These are phyloP conservation scores for Bombus waltoni DNA, from an alignment of 1,140 invertebrate genomes.

Conservation along the genomic window DNA sequence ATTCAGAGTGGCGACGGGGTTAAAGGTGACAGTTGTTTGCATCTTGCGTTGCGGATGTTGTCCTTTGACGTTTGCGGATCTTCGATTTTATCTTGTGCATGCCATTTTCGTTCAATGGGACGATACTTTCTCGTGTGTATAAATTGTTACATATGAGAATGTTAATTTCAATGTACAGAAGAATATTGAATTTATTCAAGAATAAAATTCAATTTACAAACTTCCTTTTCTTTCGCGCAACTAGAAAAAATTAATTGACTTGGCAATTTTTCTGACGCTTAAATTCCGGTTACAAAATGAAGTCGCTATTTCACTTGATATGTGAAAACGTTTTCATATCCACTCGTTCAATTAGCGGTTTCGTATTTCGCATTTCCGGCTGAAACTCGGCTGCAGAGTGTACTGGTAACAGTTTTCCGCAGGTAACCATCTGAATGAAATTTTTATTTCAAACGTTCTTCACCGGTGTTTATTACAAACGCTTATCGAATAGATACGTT, in stretches of 20 bases:
- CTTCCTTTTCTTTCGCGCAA: not conserved
- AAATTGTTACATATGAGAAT: not conserved
- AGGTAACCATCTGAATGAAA: constrained; percentile 20
- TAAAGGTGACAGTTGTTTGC: constrained; percentile 25
- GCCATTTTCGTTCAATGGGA: not conserved
- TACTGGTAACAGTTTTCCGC: not conserved
- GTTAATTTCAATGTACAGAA: too few relatives aligned
- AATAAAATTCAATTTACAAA: not conserved
- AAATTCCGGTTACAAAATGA: not conserved
- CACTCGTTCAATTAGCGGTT: not conserved
- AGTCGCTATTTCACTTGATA: not conserved
- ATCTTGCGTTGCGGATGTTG: not conserved
- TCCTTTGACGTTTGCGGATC: not conserved
- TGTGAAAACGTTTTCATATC: not conserved
- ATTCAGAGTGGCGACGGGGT: constrained; percentile 30
- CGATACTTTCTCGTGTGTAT: not conserved
- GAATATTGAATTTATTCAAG: not conserved
- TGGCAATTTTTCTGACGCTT: not conserved
- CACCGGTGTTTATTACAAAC: constrained; percentile 46
- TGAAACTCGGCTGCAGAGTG: not conserved
- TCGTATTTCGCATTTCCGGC: not conserved
- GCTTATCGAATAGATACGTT: constrained; percentile 46
- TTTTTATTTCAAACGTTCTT: constrained; percentile 26
- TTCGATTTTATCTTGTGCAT: too few relatives aligned
- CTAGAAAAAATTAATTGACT: not conserved